Evolutionary conservation across 2,888 invertebrate species (phyloP).

Genomic region (Chloromyia formosa): DNA sequence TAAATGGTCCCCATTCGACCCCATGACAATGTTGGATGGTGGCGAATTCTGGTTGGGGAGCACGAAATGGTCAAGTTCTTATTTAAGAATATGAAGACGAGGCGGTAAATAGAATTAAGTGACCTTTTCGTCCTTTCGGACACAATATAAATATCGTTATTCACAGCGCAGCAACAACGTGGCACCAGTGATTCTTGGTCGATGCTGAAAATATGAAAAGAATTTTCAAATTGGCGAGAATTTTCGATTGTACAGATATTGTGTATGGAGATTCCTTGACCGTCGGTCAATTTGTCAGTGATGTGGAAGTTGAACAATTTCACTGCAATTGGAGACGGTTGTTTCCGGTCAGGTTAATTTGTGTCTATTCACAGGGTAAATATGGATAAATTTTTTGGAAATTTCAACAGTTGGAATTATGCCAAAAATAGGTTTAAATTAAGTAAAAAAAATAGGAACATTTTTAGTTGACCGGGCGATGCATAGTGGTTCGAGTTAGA

Average conservation of each 20-base stretch:
- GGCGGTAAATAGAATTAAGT: conserved; percentile 44
- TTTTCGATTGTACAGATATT: conserved; percentile 5
- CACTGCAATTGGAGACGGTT: conserved; percentile 27
- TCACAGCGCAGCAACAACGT: conserved; percentile 7
- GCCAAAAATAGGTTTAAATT: no score
- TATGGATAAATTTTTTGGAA: no score
- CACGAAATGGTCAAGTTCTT: conserved; percentile 18
- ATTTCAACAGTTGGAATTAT: no score
- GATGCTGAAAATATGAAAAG: not conserved
- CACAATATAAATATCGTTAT: conserved; percentile 36
- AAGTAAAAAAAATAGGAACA: no score
- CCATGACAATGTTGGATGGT: not conserved
- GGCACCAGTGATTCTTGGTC: not conserved
- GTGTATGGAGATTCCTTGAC: not conserved
- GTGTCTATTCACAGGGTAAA: not conserved
- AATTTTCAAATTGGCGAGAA: not conserved
- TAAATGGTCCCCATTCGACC: conserved; percentile 9
- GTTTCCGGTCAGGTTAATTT: conserved; percentile 28
- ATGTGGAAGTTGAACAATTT: conserved; percentile 40
- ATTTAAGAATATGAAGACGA: conserved; percentile 44
- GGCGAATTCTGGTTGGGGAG: not conserved
- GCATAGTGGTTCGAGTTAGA: no score
- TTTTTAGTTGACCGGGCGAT: no score
- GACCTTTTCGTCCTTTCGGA: conserved; percentile 32
- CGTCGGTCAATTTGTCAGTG: conserved; percentile 28